Conservation (phyloP, 2,888 invertebrate species). For the Calliphora vomitoria region DNA sequence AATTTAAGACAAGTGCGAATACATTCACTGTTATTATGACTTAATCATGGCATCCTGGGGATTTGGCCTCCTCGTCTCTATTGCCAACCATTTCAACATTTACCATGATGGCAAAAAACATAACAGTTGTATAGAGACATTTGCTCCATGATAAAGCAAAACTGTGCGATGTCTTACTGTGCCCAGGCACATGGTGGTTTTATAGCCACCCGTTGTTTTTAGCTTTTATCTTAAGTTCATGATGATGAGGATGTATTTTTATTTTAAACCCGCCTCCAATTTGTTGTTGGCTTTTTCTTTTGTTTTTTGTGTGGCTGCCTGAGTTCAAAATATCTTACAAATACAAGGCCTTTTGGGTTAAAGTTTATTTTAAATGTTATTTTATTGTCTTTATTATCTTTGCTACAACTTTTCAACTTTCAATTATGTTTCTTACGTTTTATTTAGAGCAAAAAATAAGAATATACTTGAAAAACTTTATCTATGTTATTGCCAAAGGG, state of each 20-base stretch:
- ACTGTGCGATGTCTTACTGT: conserved; percentile 56
- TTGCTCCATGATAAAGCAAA: conserved; percentile 66
- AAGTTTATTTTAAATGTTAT: conserved; percentile 66
- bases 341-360: conserved; percentile 60
- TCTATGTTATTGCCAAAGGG: not conserved
- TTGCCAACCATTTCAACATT: conserved; percentile 32
- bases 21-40: conserved; percentile 69
- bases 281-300: conserved; percentile 36
- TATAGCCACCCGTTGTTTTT: conserved; percentile 58
- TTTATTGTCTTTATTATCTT: conserved; percentile 68
- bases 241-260: conserved; percentile 36
- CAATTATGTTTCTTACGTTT: conserved; percentile 54
- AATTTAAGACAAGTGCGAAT: conserved; percentile 77
- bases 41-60: conserved; percentile 75
- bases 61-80: conserved; percentile 40
- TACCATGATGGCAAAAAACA: conserved; percentile 13
- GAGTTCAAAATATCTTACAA: conserved; percentile 33
- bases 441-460: conserved; percentile 34
- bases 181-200: conserved; percentile 19
- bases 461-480: conserved; percentile 28
- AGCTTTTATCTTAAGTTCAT: conserved; percentile 33
- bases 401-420: conserved; percentile 66
- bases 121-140: conserved; percentile 41
- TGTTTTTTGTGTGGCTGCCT: conserved; percentile 10
- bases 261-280: conserved; percentile 64